These are phyloP conservation scores for Sinocyclocheilus maitianheensis DNA, from an alignment of 2,113 vertebrate genomes.

Conservation along the genomic window DNA sequence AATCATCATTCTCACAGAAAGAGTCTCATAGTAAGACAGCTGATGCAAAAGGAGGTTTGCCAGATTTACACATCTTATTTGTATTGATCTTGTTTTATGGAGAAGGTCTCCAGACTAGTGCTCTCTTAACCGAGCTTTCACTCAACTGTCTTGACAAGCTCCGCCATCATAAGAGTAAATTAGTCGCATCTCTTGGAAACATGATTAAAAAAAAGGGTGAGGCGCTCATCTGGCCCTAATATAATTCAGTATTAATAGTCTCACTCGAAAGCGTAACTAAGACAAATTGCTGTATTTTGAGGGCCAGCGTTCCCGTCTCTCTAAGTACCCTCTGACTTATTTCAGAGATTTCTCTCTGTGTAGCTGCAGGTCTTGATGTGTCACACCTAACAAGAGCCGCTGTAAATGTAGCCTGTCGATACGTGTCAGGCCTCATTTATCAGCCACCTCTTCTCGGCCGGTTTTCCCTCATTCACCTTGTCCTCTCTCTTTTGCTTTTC, in stretches of 20 bases:
- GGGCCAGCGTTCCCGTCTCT: slow-evolving; percentile 39
- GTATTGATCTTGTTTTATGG: slow-evolving; percentile 23
- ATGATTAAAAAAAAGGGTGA: slow-evolving; percentile 65
- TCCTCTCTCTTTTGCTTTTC: slow-evolving; percentile 62
- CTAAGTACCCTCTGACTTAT: slow-evolving; percentile 57
- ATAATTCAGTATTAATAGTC: slow-evolving; percentile 72
- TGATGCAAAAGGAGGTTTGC: neutral
- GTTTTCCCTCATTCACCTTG: slow-evolving; percentile 41
- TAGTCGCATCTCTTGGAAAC: slow-evolving; percentile 60
- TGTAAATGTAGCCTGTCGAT: slow-evolving; percentile 75
- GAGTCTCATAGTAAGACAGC: neutral
- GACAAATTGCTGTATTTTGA: slow-evolving; percentile 72
- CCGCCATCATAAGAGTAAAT: slow-evolving; percentile 50
- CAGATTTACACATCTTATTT: slow-evolving; percentile 13
- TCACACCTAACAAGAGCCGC: slow-evolving; percentile 72
- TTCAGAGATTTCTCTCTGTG: slow-evolving; percentile 60
- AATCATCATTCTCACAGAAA: neutral
- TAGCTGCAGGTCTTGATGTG: slow-evolving; percentile 67
- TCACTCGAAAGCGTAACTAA: slow-evolving; percentile 69
- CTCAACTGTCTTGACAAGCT: neutral
- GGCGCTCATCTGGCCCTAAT: slow-evolving; percentile 67
- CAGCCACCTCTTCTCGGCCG: slow-evolving; percentile 56
- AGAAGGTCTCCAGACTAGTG: neutral
- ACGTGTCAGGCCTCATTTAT: slow-evolving; percentile 73
- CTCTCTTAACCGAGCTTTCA: neutral